phyloP scores from a whole-genome alignment of 2,113 vertebrate genomes.

The Puma concolor region DNA sequence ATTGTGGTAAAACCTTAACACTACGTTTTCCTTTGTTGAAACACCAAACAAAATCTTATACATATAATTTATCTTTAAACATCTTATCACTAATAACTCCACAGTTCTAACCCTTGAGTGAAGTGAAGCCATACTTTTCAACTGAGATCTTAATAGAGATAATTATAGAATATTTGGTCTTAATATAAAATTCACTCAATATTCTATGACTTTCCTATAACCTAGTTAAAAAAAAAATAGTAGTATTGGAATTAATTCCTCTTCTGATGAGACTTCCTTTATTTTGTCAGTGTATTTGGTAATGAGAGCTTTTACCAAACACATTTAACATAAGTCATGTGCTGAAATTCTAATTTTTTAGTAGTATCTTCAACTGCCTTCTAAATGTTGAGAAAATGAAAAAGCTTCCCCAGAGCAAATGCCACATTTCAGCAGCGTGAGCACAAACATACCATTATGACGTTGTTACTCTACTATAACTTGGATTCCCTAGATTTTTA shows the following conservation, averaged over 20 bases:
- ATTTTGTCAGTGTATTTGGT: conserved; percentile 5
- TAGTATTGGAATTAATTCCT: neutral
- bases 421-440: neutral
- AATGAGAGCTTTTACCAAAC: neutral
- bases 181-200: conserved; percentile 17
- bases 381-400: neutral
- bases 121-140: conserved; percentile 22
- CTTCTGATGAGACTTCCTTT: neutral
- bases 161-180: neutral
- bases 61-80: neutral
- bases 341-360: conserved; percentile 15
- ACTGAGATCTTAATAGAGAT: neutral
- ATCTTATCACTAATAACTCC: neutral
- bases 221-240: neutral
- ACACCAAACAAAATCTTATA: neutral
- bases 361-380: neutral
- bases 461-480: conserved; percentile 62
- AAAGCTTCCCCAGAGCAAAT: neutral
- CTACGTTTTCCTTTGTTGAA: neutral
- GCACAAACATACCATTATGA: conserved; percentile 25
- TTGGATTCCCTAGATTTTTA: conserved; percentile 17
- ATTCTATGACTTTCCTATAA: neutral
- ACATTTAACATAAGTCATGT: neutral
- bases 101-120: neutral
- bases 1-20: neutral